Conservation (phyloP, 2,797 vertebrate species). For the Pterois miles region DNA sequence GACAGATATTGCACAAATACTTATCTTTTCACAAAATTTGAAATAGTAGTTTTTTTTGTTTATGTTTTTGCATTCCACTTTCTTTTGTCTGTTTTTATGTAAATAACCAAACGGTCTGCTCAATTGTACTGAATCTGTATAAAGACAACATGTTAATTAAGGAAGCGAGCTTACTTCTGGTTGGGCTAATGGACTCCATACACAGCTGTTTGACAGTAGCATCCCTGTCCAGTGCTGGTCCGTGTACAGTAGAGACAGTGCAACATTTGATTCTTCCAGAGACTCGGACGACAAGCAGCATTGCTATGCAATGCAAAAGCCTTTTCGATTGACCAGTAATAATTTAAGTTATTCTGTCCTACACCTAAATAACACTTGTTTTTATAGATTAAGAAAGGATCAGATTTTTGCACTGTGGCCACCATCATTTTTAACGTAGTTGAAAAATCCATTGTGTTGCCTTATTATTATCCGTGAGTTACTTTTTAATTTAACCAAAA, state of each 20-base stretch:
- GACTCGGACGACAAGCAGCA: slow-evolving; percentile 45
- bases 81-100: slow-evolving; percentile 79
- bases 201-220: slow-evolving; percentile 55
- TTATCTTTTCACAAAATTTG: slow-evolving; percentile 77
- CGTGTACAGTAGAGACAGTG: slow-evolving; percentile 64
- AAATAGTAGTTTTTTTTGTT: slow-evolving; percentile 68
- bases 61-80: slow-evolving; percentile 83
- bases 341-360: slow-evolving; percentile 74
- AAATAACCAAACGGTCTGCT: slow-evolving; percentile 82
- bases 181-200: slow-evolving; percentile 45
- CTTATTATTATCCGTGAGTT: slow-evolving; percentile 73
- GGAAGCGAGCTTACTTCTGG: slow-evolving; percentile 69
- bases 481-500: slow-evolving; percentile 78
- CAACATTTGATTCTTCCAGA: slow-evolving; percentile 66
- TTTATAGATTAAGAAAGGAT: slow-evolving; percentile 65
- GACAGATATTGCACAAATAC: slow-evolving; percentile 92
- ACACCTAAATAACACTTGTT: slow-evolving; percentile 57
- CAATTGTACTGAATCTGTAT: slow-evolving; percentile 82
- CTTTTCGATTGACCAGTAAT: slow-evolving; percentile 55
- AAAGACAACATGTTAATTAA: slow-evolving; percentile 76
- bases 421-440: slow-evolving; percentile 63
- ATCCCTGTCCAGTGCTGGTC: slow-evolving; percentile 69
- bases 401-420: slow-evolving; percentile 75
- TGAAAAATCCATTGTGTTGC: slow-evolving; percentile 75
- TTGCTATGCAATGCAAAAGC: slow-evolving; percentile 64